A percentile compares a stretch with the other conserved stretches of the same genome.
Evolutionary conservation across 2,113 vertebrate species (phyloP).

Genomic region (Rhynchomys soricoides): DNA sequence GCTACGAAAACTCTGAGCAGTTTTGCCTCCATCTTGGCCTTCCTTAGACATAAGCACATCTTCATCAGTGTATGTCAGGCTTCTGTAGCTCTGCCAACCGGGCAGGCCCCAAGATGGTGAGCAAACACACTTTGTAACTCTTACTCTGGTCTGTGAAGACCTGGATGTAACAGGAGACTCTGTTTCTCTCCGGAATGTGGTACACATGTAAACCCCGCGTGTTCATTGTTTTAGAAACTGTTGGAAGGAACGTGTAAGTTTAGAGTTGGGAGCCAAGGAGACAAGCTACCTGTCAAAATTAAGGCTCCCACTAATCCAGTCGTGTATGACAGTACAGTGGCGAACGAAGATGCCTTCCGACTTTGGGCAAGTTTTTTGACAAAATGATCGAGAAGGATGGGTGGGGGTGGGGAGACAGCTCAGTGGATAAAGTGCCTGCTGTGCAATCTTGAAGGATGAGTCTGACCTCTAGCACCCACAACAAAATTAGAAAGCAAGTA

Average conservation of each 20-base stretch:
- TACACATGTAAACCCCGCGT: background rate
- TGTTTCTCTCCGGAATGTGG: background rate
- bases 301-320: background rate
- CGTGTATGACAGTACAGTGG: background rate
- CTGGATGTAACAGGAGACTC: background rate
- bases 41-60: background rate
- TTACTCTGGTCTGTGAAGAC: background rate
- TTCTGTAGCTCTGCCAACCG: background rate
- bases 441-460: background rate
- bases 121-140: background rate
- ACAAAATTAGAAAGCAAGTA: background rate
- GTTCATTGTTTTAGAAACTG: background rate
- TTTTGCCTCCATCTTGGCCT: background rate
- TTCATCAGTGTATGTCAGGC: background rate
- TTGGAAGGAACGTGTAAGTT: background rate
- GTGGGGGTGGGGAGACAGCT: background rate
- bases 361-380: background rate
- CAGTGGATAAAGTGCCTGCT: background rate
- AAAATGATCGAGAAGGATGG: background rate
- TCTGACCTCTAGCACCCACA: background rate
- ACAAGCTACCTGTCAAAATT: background rate
- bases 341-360: background rate
- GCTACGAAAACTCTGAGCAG: background rate
- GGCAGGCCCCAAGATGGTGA: background rate
- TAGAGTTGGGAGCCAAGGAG: background rate